A percentile compares a stretch with the other conserved stretches of the same genome.
These are phyloP conservation scores for Brachyhypopomus gauderio DNA, from an alignment of 2,113 vertebrate species.

Conservation along the genomic window DNA sequence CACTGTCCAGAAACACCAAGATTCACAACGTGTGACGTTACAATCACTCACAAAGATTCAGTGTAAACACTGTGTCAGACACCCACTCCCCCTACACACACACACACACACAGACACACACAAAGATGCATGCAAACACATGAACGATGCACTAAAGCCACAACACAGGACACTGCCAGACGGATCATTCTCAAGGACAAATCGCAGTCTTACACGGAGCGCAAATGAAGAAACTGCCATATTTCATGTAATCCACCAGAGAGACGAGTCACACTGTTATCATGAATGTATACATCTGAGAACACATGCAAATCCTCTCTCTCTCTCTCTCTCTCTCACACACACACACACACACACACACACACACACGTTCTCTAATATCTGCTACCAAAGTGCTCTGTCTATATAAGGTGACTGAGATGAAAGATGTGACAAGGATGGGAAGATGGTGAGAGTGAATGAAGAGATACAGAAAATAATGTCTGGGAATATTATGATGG, in stretches of 20 bases:
- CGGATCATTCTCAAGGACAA: conserved; percentile 53
- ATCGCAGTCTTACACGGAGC: conserved; percentile 48
- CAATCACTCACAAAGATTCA: conserved; percentile 13
- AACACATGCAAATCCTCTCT: conserved; percentile 57
- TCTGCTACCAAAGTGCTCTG: conserved; percentile 82
- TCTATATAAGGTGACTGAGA: conserved; percentile 73
- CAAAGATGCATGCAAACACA: conserved; percentile 28
- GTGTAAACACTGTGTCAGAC: conserved; percentile 46
- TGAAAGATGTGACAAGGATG: conserved; percentile 65
- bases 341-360: conserved; percentile 54
- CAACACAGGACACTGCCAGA: conserved; percentile 62
- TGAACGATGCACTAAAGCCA: conserved; percentile 58
- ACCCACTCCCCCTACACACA: conserved; percentile 43
- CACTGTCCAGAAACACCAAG: conserved; percentile 51
- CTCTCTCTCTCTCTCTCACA: conserved; percentile 56
- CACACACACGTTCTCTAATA: conserved; percentile 49
- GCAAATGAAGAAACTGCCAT: conserved; percentile 56
- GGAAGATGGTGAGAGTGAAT: conserved; percentile 58
- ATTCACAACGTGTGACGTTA: conserved; percentile 25
- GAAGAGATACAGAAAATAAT: conserved; percentile 55
- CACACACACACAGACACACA: conserved; percentile 29
- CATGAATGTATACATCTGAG: conserved; percentile 71
- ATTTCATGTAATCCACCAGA: conserved; percentile 51
- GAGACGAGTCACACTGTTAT: conserved; percentile 64
- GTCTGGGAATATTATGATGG: conserved; percentile 69